These are phyloP conservation scores for Rachycentron canadum DNA, from an alignment of 2,797 vertebrate species.

Conservation along the genomic window DNA sequence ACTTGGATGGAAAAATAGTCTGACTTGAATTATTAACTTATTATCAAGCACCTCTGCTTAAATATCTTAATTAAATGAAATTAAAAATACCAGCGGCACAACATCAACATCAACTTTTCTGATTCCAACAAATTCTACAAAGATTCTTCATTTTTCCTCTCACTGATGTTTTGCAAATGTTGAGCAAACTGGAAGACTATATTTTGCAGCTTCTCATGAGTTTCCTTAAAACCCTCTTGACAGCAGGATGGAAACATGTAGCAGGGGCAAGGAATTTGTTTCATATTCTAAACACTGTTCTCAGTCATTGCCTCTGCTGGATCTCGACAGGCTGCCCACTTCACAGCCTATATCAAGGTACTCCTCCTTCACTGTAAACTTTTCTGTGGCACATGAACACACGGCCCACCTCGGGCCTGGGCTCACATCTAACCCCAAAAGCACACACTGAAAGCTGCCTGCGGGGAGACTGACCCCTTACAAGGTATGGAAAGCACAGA, in stretches of 20 bases:
- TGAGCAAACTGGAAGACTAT: not conserved
- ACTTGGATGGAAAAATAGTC: not conserved
- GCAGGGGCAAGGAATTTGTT: constrained; percentile 15
- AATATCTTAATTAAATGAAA: constrained; percentile 4
- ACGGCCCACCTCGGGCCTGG: constrained; percentile 38
- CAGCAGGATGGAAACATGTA: constrained; percentile 36
- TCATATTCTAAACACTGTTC: constrained; percentile 52
- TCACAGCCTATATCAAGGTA: constrained; percentile 59
- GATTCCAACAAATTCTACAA: not conserved
- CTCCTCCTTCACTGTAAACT: constrained; percentile 72
- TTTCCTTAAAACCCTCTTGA: constrained; percentile 14
- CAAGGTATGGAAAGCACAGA: constrained; percentile 61
- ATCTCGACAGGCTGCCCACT: constrained; percentile 53
- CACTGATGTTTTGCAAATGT: not conserved
- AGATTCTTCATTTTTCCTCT: not conserved
- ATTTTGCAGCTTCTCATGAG: constrained; percentile 1
- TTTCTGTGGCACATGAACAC: constrained; percentile 70
- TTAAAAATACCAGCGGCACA: not conserved
- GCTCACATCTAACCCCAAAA: constrained; percentile 58
- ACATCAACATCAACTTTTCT: not conserved
- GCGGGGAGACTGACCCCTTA: constrained; percentile 38
- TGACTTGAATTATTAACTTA: not conserved
- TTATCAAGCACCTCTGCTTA: not conserved
- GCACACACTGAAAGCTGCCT: constrained; percentile 46
- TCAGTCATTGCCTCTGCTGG: constrained; percentile 56